Evolutionary conservation across 2,797 vertebrate genomes (phyloP).

Genomic region (Diceros bicornis): DNA sequence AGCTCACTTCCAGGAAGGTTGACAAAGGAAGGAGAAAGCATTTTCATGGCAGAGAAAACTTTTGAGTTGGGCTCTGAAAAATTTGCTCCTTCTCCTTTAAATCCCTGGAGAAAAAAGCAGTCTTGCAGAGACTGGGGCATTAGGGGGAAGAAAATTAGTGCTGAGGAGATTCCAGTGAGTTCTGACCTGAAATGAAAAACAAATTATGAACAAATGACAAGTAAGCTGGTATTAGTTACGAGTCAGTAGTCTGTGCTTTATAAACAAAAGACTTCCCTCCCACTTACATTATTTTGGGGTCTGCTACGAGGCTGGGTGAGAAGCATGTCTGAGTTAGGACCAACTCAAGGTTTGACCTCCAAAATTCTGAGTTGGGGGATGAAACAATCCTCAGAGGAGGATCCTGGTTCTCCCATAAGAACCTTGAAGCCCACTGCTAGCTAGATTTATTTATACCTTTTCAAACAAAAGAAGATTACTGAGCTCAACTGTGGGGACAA

Average conservation of each 20-base stretch:
- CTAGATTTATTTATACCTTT: conserved; percentile 49
- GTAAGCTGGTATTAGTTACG: not conserved
- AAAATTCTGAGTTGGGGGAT: not conserved
- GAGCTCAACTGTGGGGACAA: not conserved
- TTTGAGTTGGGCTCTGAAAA: conserved; percentile 10
- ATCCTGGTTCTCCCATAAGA: not conserved
- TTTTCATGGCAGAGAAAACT: not conserved
- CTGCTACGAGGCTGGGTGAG: not conserved
- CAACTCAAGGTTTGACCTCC: not conserved
- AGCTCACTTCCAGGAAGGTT: not conserved
- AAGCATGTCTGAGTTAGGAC: not conserved
- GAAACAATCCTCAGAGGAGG: not conserved
- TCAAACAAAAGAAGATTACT: conserved; percentile 20
- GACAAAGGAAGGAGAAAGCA: not conserved
- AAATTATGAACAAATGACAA: conserved; percentile 1
- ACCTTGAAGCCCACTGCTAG: not conserved
- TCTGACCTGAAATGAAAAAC: conserved; percentile 64
- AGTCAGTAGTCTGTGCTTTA: not conserved
- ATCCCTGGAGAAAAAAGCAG: not conserved
- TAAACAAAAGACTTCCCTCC: not conserved
- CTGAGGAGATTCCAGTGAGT: not conserved
- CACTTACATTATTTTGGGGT: not conserved
- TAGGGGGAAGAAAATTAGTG: not conserved
- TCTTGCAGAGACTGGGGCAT: not conserved
- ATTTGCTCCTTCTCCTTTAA: not conserved